These are phyloP conservation scores for Micropoecilia bifurca DNA, from an alignment of 2,797 vertebrate genomes.

Conservation along the genomic window DNA sequence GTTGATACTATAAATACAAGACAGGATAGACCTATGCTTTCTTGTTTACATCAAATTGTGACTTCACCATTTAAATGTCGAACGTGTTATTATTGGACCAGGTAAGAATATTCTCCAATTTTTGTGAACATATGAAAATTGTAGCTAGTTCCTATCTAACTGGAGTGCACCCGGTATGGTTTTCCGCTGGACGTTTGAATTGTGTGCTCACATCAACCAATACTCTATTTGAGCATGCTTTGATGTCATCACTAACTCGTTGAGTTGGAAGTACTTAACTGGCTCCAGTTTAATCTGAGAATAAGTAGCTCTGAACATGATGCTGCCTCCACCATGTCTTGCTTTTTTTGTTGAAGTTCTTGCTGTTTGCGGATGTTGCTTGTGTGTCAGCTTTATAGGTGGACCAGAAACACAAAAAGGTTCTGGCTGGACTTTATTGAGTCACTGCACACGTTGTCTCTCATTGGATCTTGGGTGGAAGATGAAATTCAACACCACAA, in stretches of 20 bases:
- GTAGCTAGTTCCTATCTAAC: background rate
- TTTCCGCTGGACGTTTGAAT: background rate
- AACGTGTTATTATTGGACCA: background rate
- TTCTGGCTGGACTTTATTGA: background rate
- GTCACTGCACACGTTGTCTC: background rate
- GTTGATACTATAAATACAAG: background rate
- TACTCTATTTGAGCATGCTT: background rate
- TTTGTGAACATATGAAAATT: background rate
- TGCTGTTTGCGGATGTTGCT: too few relatives aligned
- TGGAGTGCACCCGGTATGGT: background rate
- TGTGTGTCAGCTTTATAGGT: too few relatives aligned
- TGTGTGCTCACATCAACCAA: background rate
- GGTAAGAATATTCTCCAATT: background rate
- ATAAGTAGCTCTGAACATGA: background rate
- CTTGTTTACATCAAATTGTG: background rate
- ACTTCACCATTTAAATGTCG: background rate
- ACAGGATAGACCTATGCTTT: background rate
- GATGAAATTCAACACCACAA: background rate
- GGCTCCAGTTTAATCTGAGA: background rate
- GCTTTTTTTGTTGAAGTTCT: too few relatives aligned
- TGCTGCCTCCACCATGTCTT: too few relatives aligned
- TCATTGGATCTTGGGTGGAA: background rate
- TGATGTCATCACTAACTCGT: background rate
- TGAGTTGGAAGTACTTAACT: too few relatives aligned
- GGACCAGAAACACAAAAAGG: too few relatives aligned